Base-by-base conservation (phyloP, 2,113 vertebrate species). In the Coregonus clupeaformis region DNA sequence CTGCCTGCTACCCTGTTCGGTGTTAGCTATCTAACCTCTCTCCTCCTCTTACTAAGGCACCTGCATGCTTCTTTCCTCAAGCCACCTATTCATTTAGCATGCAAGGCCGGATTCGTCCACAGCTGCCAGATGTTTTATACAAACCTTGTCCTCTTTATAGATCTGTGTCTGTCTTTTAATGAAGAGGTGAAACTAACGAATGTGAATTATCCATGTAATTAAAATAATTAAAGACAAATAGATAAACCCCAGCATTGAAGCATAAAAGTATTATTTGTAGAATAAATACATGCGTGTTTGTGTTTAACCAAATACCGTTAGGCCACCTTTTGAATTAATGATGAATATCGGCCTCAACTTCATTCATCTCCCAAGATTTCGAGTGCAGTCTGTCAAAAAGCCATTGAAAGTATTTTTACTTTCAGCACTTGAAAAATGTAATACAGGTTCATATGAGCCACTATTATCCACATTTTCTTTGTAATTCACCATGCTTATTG, bases 161-260 rank as follows among this genome's bases (percentile, higher is more conserved):
- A 80, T 75, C 78, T 69, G 60, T 57, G 78, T 68, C 73, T 60
- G 29, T 57, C 14, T 20, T 73, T 78, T 72, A 47, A 72, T 67
- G 32, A 69, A 75, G 73, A 76, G 65, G 71, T 81, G 73, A 76
- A 52, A 77, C 73, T 72, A 77, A 71, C 74, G 60, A 80, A 77
- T 63, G 76, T 75, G 73, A 80, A 84, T 75, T 73, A 60, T 13
- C 57, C 18, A 22, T 60, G 16, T 1, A 60, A 60, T 60, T 60
- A 60, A 60, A n/a, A 60, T 20, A 60, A 60, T n/a, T n/a, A 60
- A 6, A n/a, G 6, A 25, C 27, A 18, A 16, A 52, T 52, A 52
- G 49, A 52, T 42, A 12, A 52, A 52, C 49, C 49, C 3, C 18
- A 18, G 47, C 47, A 52, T 18, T 52, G 3, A 18, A 52, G 16